Conservation (phyloP, 2,888 invertebrate genomes). For the Coenonympha glycerion region DNA sequence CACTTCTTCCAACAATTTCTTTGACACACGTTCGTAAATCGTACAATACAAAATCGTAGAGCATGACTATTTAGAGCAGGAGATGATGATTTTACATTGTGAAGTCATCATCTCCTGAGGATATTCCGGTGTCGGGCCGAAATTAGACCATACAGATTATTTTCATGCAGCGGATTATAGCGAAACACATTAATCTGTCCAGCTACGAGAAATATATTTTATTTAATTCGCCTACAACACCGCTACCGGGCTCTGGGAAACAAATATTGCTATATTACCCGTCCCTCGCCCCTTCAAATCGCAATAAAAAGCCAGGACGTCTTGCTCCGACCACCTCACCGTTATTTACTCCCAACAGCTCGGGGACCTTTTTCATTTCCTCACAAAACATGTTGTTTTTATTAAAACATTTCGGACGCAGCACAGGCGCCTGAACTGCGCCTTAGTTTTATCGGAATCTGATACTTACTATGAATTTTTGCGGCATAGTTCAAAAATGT, state of each 20-base stretch:
- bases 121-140: too few species aligned
- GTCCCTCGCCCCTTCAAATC: conserved; percentile 42
- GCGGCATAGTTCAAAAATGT: too few species aligned
- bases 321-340: conserved; percentile 43
- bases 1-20: too few species aligned
- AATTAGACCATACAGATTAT: too few species aligned
- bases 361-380: conserved; percentile 48
- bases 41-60: too few species aligned
- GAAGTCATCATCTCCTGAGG: too few species aligned
- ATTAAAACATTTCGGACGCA: conserved; percentile 39
- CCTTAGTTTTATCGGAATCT: conserved; percentile 1
- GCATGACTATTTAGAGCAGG: too few species aligned
- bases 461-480: neutral
- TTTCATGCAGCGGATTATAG: too few species aligned
- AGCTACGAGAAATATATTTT: conserved; percentile 10
- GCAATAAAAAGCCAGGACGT: conserved; percentile 50
- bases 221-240: conserved; percentile 11
- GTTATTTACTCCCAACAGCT: conserved; percentile 37
- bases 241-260: conserved; percentile 27
- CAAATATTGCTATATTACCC: conserved; percentile 52
- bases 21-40: too few species aligned
- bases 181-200: too few species aligned
- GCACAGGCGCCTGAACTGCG: conserved; percentile 6
- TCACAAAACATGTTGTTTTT: conserved; percentile 46
- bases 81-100: too few species aligned